These are phyloP conservation scores for Clarias gariepinus DNA, from an alignment of 2,113 vertebrate species.

Conservation along the genomic window DNA sequence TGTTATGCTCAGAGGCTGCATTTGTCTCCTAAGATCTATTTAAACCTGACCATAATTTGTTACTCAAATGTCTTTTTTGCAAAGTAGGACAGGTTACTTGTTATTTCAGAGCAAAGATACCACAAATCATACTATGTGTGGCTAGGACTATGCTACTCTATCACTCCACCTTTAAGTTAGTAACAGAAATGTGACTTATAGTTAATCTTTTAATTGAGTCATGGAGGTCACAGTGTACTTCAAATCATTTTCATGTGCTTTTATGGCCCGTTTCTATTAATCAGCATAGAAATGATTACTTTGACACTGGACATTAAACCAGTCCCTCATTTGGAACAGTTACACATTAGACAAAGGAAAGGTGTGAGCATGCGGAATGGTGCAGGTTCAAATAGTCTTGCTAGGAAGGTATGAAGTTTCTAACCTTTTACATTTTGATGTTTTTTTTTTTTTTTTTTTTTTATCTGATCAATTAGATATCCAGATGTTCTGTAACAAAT, in stretches of 20 bases:
- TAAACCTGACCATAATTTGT: constrained; percentile 38
- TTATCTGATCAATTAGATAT: neutral
- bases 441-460: neutral
- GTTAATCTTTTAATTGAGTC: constrained; percentile 63
- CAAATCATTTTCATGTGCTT: constrained; percentile 37
- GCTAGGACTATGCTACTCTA: neutral
- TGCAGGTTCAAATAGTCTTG: constrained; percentile 25
- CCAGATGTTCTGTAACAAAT: neutral
- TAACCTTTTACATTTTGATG: neutral
- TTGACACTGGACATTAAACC: constrained; percentile 62
- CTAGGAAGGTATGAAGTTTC: neutral
- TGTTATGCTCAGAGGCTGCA: neutral
- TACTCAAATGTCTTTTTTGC: constrained; percentile 47
- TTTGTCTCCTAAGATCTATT: constrained; percentile 23
- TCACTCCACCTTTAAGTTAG: neutral
- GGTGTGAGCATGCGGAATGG: constrained; percentile 10
- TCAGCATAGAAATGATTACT: constrained; percentile 56
- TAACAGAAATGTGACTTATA: constrained; percentile 10
- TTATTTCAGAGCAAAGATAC: constrained; percentile 28
- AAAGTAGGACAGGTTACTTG: constrained; percentile 44
- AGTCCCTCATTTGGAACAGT: constrained; percentile 49
- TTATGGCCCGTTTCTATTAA: constrained; percentile 57
- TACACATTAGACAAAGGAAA: constrained; percentile 57
- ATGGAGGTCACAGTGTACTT: constrained; percentile 50
- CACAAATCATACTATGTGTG: constrained; percentile 21